Evolutionary conservation across 2,888 invertebrate species (phyloP), one percentile per base, ranked within the genome.

Genomic region (Oscheius sp.): DNA sequence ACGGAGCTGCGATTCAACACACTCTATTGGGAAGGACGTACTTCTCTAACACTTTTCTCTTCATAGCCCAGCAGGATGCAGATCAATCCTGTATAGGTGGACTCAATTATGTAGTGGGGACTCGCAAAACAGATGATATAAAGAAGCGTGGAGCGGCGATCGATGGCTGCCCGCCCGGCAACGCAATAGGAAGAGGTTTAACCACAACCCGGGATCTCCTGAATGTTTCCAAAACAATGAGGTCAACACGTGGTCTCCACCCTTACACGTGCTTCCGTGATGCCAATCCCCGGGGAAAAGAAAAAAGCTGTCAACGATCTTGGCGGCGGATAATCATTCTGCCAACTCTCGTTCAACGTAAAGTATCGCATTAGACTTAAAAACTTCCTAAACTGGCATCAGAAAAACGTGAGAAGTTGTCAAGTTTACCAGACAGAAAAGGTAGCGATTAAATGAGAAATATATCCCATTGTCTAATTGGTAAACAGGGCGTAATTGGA

Each of bases 81-180:
- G 20, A 61, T 42, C 42, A 42, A 20, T 23, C 55, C 33, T 33
- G 17, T n/a, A 27, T 52, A 17, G 42, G 55, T 29, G 27, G 45
- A 61, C 45, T 61, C 61, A 39, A 61, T 61, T 61, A 61, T 61
- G 61, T 61, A 61, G 45, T 61, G 45, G 23, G 45, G n/a, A n/a
- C 61, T 29, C 45, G 29, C 31, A 61, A 61, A 61, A 61, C 61
- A 61, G 61, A 61, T 61, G 61, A 61, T 61, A 61, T 61, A 61
- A 61, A 61, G 61, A 61, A 61, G 61, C 61, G 45, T 61, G 61
- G 61, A 61, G 61, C 61, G 61, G 61, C 61, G 61, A 61, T 61
- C 61, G 61, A 61, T 61, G 45, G 61, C 61, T 45, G 61, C 45
- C 61, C 61, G 37, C 61, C 27, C 39, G 45, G 61, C 61, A 61